Conservation (phyloP, 2,113 vertebrate genomes). For the Taxidea taxus region DNA sequence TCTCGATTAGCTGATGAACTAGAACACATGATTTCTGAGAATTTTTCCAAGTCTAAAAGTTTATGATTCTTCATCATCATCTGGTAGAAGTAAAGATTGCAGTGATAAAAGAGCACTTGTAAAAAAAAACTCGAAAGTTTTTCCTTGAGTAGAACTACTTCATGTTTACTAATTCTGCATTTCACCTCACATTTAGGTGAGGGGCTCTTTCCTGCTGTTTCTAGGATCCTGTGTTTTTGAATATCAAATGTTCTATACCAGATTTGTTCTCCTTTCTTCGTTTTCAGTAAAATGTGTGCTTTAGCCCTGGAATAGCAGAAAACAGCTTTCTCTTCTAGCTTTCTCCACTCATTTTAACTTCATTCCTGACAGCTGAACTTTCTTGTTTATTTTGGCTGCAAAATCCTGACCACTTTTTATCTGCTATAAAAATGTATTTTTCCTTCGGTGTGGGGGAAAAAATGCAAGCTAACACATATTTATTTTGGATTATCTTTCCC, state of each 20-base stretch:
- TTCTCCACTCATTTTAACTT: constrained; percentile 32
- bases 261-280: constrained; percentile 36
- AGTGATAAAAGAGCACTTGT: neutral
- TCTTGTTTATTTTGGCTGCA: constrained; percentile 50
- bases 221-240: neutral
- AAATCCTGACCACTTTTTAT: constrained; percentile 36
- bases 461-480: constrained; percentile 15
- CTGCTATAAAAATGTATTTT: constrained; percentile 53
- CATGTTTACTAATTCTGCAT: neutral
- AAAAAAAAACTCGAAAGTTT: neutral
- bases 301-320: constrained; percentile 19
- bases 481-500: constrained; percentile 21
- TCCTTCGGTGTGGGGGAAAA: neutral
- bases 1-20: neutral
- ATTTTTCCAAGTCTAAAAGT: neutral
- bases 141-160: neutral
- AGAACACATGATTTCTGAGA: neutral
- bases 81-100: neutral
- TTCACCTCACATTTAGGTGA: neutral
- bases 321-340: constrained; percentile 30
- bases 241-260: constrained; percentile 16
- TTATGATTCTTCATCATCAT: neutral
- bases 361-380: constrained; percentile 35
- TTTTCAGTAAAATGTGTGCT: neutral
- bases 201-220: neutral